A percentile compares a stretch with the other conserved stretches of the same genome.
Evolutionary conservation across 2,888 invertebrate species (phyloP).

Genomic region (Gisinianus flammeolus): DNA sequence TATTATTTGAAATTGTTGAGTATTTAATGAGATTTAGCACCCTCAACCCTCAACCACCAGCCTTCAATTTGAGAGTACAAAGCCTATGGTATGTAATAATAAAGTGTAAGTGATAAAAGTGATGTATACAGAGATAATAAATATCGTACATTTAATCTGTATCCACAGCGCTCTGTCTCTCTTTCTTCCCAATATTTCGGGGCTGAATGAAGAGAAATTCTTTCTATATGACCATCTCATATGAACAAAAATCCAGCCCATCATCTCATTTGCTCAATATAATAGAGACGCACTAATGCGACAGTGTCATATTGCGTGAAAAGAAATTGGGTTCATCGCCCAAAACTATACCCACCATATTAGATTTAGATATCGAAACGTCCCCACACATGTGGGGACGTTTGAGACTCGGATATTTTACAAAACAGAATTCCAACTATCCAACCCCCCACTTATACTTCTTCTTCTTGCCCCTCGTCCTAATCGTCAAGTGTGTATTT

Average conservation of each 20-base stretch:
- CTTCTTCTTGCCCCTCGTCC: too few relatives aligned
- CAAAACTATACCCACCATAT: not conserved
- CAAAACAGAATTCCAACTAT: not conserved
- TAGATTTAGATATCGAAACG: not conserved
- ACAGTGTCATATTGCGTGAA: constrained; percentile 27
- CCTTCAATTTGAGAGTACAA: not conserved
- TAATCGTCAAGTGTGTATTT: not conserved
- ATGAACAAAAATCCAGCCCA: not conserved
- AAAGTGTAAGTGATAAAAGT: constrained; percentile 3
- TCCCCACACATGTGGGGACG: too few relatives aligned
- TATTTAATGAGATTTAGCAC: too few relatives aligned
- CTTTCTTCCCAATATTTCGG: too few relatives aligned
- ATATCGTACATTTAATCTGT: too few relatives aligned
- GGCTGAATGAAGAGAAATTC: not conserved
- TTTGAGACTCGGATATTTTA: not conserved
- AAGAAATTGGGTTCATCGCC: not conserved
- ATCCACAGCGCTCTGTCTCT: too few relatives aligned
- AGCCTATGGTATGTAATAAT: not conserved
- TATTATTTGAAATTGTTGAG: too few relatives aligned
- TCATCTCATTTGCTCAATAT: not conserved
- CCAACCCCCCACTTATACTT: not conserved
- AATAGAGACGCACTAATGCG: not conserved
- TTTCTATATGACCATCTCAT: not conserved
- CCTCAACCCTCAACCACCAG: not conserved
- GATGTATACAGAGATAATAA: not conserved